Conservation (phyloP, 1,140 invertebrate species). For the Trypoxylus dichotomus region DNA sequence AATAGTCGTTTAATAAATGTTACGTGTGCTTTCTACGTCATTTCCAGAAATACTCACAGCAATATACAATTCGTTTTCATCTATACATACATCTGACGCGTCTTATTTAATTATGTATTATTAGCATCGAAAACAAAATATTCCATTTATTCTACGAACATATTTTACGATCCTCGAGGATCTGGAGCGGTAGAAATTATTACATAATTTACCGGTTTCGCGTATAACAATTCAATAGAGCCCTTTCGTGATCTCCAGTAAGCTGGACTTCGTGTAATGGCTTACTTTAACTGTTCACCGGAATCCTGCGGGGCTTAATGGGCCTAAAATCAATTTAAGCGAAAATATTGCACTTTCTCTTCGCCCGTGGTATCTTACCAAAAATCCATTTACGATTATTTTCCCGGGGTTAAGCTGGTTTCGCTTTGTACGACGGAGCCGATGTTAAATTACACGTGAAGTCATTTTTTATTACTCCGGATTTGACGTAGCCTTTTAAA, state of each 20-base stretch:
- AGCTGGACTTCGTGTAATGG: conserved; percentile 43
- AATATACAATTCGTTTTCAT: too few species aligned
- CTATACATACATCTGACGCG: too few species aligned
- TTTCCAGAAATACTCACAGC: too few species aligned
- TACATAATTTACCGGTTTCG: conserved; percentile 17
- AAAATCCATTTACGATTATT: conserved; percentile 17
- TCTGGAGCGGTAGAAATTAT: neutral
- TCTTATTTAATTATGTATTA: too few species aligned
- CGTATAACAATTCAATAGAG: conserved; percentile 38
- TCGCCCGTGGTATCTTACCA: neutral
- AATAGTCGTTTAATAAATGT: too few species aligned
- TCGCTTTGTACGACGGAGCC: neutral
- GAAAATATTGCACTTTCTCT: conserved; percentile 43
- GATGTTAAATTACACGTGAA: conserved; percentile 22
- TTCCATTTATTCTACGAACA: neutral
- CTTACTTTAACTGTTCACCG: conserved; percentile 47
- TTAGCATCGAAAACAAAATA: too few species aligned
- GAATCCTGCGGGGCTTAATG: conserved; percentile 45
- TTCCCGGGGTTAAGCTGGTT: neutral
- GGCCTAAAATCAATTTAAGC: conserved; percentile 47
- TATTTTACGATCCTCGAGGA: neutral
- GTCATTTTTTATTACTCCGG: neutral
- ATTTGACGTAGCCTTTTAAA: neutral
- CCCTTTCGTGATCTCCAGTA: conserved; percentile 44
- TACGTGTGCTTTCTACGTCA: too few species aligned